Conservation (phyloP, 2,797 vertebrate genomes). For the Masticophis lateralis region DNA sequence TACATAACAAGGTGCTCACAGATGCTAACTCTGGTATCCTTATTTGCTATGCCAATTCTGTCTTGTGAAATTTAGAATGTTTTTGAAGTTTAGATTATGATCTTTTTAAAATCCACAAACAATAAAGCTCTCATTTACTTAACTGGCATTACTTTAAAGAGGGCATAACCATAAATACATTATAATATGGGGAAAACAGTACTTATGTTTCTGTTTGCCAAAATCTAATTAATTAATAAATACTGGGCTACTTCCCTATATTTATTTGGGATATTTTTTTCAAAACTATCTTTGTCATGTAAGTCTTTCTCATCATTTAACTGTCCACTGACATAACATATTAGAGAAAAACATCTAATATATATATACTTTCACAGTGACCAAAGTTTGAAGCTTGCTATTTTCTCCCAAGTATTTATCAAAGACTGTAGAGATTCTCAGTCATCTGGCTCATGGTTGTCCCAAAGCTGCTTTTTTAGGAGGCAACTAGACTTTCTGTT, state of each 20-base stretch:
- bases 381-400: background rate
- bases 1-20: background rate
- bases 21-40: conserved; percentile 23
- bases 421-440: background rate
- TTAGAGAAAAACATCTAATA: background rate
- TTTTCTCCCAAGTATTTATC: background rate
- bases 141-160: conserved; percentile 50
- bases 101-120: conserved; percentile 53
- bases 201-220: conserved; percentile 23
- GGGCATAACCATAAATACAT: conserved; percentile 15
- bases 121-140: conserved; percentile 47
- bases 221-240: conserved; percentile 13
- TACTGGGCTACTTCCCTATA: background rate
- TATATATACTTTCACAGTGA: background rate
- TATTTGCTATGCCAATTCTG: conserved; percentile 43
- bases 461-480: too few species aligned
- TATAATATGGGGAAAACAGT: conserved; percentile 31
- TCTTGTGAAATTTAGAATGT: conserved; percentile 43
- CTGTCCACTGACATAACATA: background rate
- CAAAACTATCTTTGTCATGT: background rate
- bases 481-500: too few species aligned
- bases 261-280: conserved; percentile 2
- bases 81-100: conserved; percentile 50
- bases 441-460: too few species aligned
- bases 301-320: background rate